A percentile compares a stretch with the other conserved stretches of the same genome.
Conservation (phyloP, 1,140 invertebrate species). For the Pseudomyrmex pallidus region DNA sequence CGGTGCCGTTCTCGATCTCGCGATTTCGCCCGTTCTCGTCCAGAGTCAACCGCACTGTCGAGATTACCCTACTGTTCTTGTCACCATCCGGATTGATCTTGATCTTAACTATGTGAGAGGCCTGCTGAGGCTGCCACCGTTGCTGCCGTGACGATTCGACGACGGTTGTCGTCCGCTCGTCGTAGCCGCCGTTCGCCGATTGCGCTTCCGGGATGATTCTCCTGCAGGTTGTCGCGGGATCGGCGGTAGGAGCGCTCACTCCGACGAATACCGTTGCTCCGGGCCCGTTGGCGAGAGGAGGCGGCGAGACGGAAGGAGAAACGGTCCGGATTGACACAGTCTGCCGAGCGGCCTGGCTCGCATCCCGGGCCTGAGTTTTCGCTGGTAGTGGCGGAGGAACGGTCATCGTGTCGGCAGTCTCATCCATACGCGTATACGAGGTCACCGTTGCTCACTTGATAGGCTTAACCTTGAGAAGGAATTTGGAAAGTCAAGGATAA, state of each 20-base stretch:
- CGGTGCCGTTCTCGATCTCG: slow-evolving; percentile 81
- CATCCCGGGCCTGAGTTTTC: slow-evolving; percentile 74
- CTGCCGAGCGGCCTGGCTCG: slow-evolving; percentile 73
- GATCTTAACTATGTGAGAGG: slow-evolving; percentile 88
- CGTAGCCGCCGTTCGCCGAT: slow-evolving; percentile 82
- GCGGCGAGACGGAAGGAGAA: slow-evolving; percentile 73
- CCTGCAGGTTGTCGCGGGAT: slow-evolving; percentile 75
- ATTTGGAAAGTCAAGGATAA: slow-evolving; percentile 52
- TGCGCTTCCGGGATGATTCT: slow-evolving; percentile 79
- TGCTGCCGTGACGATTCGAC: slow-evolving; percentile 79
- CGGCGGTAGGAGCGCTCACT: slow-evolving; percentile 72
- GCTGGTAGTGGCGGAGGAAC: slow-evolving; percentile 77
- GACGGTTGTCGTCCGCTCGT: slow-evolving; percentile 83
- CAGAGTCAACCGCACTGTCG: slow-evolving; percentile 79
- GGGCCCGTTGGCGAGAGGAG: slow-evolving; percentile 69
- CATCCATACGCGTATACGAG: slow-evolving; percentile 76
- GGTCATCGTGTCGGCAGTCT: slow-evolving; percentile 80
- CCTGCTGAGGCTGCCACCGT: slow-evolving; percentile 73
- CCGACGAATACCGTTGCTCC: slow-evolving; percentile 88
- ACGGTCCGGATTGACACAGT: slow-evolving; percentile 80
- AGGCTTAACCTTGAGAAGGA: slow-evolving; percentile 57
- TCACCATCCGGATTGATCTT: slow-evolving; percentile 87
- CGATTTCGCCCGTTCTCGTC: slow-evolving; percentile 80
- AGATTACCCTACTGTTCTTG: slow-evolving; percentile 80
- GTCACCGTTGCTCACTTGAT: slow-evolving; percentile 53